Base-by-base conservation (phyloP, 35 echinoderm and acorn worm species). In the Eucidaris tribuloides region DNA sequence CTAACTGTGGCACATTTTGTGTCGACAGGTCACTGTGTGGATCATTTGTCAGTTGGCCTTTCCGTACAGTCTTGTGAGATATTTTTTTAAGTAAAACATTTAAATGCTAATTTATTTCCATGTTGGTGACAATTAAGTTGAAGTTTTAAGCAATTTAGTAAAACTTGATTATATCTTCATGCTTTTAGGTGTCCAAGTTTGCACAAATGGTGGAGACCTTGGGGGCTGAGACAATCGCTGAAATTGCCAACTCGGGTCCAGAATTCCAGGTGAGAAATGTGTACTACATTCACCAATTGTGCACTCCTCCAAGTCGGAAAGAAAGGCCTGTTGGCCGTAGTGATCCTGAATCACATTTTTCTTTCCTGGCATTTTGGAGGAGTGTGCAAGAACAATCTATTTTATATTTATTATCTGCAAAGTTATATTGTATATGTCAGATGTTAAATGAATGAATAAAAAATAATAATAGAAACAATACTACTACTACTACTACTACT, bases 241-340 rank as follows among this genome's bases (percentile, higher is more conserved):
- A 63, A n/a, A 88, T 97, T 45, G 94, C 94, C 19, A 88, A 30
- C 28, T 42, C 89, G 24, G 94, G 94, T 81, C 94, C 94, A 27
- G 81, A 92, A 89, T 58, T 85, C 29, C 89, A 97, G 94, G 94
- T 97, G 32, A 46, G 79, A 27, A 33, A 82, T 6, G 5, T 17
- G 17, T 18, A 14, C 19, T 28, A 13, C 60, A 45, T 44, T 77
- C 37, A 77, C 17, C 7, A 13, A 13, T 13, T 46, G 6, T n/a
- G n/a, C n/a, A n/a, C n/a, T n/a, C n/a, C n/a, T n/a, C n/a, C n/a
- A n/a, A n/a, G n/a, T n/a, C n/a, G n/a, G n/a, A n/a, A n/a, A n/a
- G n/a, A n/a, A n/a, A n/a, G n/a, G n/a, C n/a, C n/a, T n/a, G n/a
- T n/a, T n/a, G n/a, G n/a, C n/a, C n/a, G n/a, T n/a, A n/a, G n/a